phyloP scores from a whole-genome alignment of 2,113 vertebrate species.

The Ciconia maguari region DNA sequence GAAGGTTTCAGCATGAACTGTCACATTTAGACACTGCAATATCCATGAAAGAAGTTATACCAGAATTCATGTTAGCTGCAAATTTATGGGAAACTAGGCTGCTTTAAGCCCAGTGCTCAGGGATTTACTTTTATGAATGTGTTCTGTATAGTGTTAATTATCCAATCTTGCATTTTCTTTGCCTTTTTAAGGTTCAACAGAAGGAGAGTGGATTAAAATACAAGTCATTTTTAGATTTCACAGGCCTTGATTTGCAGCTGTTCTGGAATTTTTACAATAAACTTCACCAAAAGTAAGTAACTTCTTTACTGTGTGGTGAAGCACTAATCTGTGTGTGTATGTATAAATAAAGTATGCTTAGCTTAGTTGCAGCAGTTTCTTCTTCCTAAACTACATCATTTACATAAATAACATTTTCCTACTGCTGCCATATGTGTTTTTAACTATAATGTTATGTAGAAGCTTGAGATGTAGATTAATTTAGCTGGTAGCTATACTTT shows the following conservation, averaged over 20 bases:
- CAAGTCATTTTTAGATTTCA: constrained; percentile 89
- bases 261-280: constrained; percentile 96
- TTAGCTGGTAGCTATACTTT: background rate
- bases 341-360: background rate
- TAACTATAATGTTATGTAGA: background rate
- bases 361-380: background rate
- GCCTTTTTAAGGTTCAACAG: constrained; percentile 77
- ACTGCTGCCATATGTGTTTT: background rate
- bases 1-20: background rate
- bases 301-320: constrained; percentile 36
- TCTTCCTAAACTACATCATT: background rate
- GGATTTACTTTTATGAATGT: background rate
- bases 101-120: background rate
- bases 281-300: constrained; percentile 88
- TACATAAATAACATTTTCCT: background rate
- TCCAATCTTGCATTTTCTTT: constrained; percentile 8
- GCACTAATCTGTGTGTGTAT: background rate
- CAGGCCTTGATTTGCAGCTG: constrained; percentile 84
- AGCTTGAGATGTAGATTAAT: background rate
- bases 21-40: background rate
- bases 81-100: background rate
- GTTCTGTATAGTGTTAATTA: background rate
- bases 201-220: constrained; percentile 87
- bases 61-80: background rate
- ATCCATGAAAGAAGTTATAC: background rate